Base-by-base conservation (phyloP, 1,140 invertebrate genomes). In the Scaptomyza graminum region DNA sequence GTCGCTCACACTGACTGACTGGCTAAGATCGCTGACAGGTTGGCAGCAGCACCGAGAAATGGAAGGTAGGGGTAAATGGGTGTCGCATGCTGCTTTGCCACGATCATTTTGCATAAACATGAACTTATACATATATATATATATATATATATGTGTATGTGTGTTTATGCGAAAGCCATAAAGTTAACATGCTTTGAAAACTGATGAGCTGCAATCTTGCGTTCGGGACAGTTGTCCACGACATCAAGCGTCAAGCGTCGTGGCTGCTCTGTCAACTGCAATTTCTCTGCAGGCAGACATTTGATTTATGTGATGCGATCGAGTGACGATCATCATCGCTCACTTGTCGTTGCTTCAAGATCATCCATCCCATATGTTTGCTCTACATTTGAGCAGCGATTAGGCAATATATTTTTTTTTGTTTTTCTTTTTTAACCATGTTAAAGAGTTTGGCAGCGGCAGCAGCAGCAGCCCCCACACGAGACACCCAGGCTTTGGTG, bases 301-400 rank as follows among this genome's bases (percentile, higher is more conserved):
- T 87, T 87, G 82, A 87, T 87, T 87, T 87, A 87, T 87, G 83
- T 52, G 63, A 52, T 62, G 66, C 79, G 76, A 84, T 83, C 65
- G 75, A 50, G 37, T 78, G 63, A 72, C 55, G 69, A 72, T 60
- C 63, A 60, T 72, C 79, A 83, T 82, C 74, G 70, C 62, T 82
- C 79, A 83, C 79, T 83, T 83, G 79, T 87, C 74, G 55, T 41
- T 73, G 56, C 28, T 12, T 16, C 37, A 41, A 64, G 41, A 54
- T 62, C 55, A 63, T 66, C 37, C 5, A 34, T 41, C 1, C 37
- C 5, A 60, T 51, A 28, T 49, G 18, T 37, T 34, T 80, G 77
- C 77, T 74, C 77, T 67, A 80, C 77, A 80, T 80, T 72, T 44
- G 78, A 62, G 55, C 62, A 44, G 57, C 73, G 80, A 83, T 83